Conservation (phyloP, 2,113 vertebrate species). For the Ivindomyrus marchei region DNA sequence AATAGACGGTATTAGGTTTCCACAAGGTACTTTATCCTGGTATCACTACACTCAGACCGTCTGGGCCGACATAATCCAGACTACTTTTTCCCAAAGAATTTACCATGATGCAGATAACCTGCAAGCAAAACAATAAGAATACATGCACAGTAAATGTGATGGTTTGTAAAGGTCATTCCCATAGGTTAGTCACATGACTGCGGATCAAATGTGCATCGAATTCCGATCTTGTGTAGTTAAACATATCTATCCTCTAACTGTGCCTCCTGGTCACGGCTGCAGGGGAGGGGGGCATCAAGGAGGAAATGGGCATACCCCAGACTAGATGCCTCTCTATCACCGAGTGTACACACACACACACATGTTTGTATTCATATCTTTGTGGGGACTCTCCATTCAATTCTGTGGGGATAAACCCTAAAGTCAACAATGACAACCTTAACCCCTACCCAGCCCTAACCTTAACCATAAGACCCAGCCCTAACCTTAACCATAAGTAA, state of each 20-base stretch:
- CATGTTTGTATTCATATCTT: neutral
- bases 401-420: neutral
- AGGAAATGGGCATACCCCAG: neutral
- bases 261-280: neutral
- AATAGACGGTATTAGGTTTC: constrained; percentile 42
- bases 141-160: neutral
- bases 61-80: neutral
- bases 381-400: neutral
- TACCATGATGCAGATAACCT: neutral
- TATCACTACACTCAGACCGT: constrained; percentile 8
- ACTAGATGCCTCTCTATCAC: neutral
- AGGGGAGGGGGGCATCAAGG: neutral
- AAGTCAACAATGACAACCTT: neutral
- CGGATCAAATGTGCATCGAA: neutral
- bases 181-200: neutral
- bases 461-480: neutral
- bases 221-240: neutral
- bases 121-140: neutral
- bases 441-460: neutral
- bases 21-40: neutral
- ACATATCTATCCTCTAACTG: neutral
- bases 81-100: neutral
- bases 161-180: neutral
- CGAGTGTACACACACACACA: neutral
- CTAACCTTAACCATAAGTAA: neutral